Conservation (phyloP, 1,140 invertebrate genomes). For the Aphaenogaster floridana region DNA sequence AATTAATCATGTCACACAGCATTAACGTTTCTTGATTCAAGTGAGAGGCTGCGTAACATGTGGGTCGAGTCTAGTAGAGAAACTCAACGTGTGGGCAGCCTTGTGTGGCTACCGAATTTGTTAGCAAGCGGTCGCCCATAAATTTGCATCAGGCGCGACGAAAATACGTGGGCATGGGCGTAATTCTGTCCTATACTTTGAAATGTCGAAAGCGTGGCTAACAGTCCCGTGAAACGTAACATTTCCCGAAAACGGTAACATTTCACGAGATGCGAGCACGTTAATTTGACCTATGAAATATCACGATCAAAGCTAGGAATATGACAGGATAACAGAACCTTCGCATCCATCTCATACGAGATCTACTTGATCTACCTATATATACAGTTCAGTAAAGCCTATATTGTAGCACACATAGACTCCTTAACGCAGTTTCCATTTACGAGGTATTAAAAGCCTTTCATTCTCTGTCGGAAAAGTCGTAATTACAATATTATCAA, state of each 20-base stretch:
- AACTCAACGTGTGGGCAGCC: constrained; percentile 32
- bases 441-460: constrained; percentile 59
- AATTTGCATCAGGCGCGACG: constrained; percentile 49
- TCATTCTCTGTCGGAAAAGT: constrained; percentile 15
- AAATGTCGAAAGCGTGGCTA: neutral
- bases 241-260: constrained; percentile 12
- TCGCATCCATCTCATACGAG: constrained; percentile 9
- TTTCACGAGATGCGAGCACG: neutral
- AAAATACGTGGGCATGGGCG: neutral
- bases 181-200: constrained; percentile 26
- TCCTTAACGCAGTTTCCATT: constrained; percentile 45
- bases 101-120: constrained; percentile 29
- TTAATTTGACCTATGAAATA: constrained; percentile 48
- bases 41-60: neutral
- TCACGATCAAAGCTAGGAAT: constrained; percentile 29
- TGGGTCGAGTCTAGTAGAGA: constrained; percentile 5
- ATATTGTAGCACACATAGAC: constrained; percentile 16
- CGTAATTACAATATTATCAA: constrained; percentile 41
- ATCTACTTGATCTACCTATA: constrained; percentile 36
- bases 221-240: constrained; percentile 23
- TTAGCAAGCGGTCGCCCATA: constrained; percentile 43
- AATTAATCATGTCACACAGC: constrained; percentile 18
- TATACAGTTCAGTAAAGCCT: constrained; percentile 42
- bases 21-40: constrained; percentile 22
- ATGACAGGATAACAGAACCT: constrained; percentile 2